Conservation (phyloP, 2,888 invertebrate genomes). For the Hemicrepidius hirtus region DNA sequence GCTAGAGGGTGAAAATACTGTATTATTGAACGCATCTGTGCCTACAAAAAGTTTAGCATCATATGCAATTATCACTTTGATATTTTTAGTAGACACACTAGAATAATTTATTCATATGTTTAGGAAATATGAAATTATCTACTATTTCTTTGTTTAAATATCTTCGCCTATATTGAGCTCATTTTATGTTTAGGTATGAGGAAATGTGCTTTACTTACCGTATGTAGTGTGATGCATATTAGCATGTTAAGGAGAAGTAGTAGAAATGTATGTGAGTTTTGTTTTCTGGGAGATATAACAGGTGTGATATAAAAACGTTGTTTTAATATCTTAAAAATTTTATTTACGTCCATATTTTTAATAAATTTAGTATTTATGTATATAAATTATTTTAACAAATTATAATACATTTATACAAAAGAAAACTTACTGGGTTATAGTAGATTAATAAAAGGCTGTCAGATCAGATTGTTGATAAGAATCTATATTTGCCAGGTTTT, state of each 20-base stretch:
- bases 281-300: too few species aligned
- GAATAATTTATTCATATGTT: too few species aligned
- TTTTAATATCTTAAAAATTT: slow-evolving; percentile 49
- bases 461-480: neutral
- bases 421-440: slow-evolving; percentile 22
- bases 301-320: too few species aligned
- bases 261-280: too few species aligned
- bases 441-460: neutral
- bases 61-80: slow-evolving; percentile 43
- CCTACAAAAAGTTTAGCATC: slow-evolving; percentile 46
- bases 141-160: too few species aligned
- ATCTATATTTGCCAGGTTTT: neutral
- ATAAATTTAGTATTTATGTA: slow-evolving; percentile 55
- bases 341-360: slow-evolving; percentile 57
- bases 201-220: too few species aligned
- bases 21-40: slow-evolving; percentile 54
- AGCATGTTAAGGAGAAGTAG: too few species aligned
- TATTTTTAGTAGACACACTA: too few species aligned
- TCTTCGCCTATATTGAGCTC: too few species aligned
- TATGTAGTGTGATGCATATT: too few species aligned
- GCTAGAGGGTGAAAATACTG: slow-evolving; percentile 51
- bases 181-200: too few species aligned
- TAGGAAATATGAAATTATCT: too few species aligned
- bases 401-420: slow-evolving; percentile 50
- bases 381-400: slow-evolving; percentile 50